These are phyloP conservation scores for Clarias platycephalus DNA, from an alignment of 2,797 vertebrate genomes.

Conservation along the genomic window DNA sequence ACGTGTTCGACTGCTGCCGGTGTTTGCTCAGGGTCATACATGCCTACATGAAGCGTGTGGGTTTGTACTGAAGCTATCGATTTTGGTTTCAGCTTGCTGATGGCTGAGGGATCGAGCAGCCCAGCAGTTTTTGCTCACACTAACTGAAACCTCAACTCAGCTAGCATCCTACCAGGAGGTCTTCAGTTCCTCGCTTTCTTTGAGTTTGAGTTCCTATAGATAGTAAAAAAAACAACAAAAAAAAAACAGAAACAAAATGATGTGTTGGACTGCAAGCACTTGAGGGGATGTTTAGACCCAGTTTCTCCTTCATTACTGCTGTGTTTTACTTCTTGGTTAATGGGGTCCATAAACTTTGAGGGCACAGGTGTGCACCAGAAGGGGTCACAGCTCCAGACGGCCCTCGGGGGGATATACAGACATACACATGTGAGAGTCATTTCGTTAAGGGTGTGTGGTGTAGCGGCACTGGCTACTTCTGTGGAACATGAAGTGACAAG, in stretches of 20 bases:
- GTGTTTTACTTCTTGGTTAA: slow-evolving; percentile 59
- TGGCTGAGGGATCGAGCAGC: slow-evolving; percentile 59
- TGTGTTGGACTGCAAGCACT: slow-evolving; percentile 32
- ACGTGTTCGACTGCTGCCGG: slow-evolving; percentile 41
- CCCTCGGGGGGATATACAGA: slow-evolving; percentile 51
- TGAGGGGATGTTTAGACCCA: slow-evolving; percentile 45
- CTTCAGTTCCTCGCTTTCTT: slow-evolving; percentile 35
- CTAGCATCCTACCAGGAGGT: slow-evolving; percentile 52
- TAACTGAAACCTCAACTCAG: slow-evolving; percentile 15
- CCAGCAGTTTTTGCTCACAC: slow-evolving; percentile 34
- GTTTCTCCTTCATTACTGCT: slow-evolving; percentile 28
- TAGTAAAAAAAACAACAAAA: background rate
- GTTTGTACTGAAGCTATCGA: slow-evolving; percentile 69
- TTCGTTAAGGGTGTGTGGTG: slow-evolving; percentile 2
- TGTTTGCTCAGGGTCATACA: slow-evolving; percentile 26
- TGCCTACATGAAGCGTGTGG: slow-evolving; percentile 36
- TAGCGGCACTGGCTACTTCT: background rate
- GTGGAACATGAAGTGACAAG: background rate
- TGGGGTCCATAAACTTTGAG: slow-evolving; percentile 67
- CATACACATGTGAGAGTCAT: background rate
- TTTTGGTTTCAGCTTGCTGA: slow-evolving; percentile 66
- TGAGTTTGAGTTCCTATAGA: slow-evolving; percentile 22
- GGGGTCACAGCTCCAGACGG: slow-evolving; percentile 64
- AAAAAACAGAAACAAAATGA: slow-evolving; percentile 20
- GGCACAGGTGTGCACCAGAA: slow-evolving; percentile 68